Evolutionary conservation across 2,113 vertebrate species (phyloP).

Genomic region (Ceyx melanurus): DNA sequence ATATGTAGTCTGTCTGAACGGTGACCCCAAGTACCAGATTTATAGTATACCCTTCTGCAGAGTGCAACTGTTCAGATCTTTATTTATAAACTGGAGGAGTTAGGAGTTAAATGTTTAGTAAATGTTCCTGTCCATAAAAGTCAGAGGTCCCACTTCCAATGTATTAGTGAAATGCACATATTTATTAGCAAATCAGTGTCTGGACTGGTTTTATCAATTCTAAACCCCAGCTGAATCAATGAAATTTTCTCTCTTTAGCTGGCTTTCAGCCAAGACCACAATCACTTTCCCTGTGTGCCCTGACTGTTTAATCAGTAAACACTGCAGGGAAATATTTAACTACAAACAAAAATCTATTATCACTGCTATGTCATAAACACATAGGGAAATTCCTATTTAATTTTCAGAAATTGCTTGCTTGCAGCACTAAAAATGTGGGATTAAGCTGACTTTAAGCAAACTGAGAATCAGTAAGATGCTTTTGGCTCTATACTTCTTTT

Average conservation of each 20-base stretch:
- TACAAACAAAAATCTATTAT: constrained; percentile 38
- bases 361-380: constrained; percentile 24
- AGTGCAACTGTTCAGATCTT: neutral
- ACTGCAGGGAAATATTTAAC: constrained; percentile 55
- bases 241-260: neutral
- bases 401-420: constrained; percentile 60
- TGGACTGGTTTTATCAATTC: neutral
- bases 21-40: neutral
- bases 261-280: constrained; percentile 42
- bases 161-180: neutral
- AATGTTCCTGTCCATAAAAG: neutral
- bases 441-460: constrained; percentile 32
- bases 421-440: constrained; percentile 8
- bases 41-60: neutral
- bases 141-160: neutral
- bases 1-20: neutral
- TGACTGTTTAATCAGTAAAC: constrained; percentile 29
- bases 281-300: constrained; percentile 23
- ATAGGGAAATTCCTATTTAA: constrained; percentile 61
- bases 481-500: neutral
- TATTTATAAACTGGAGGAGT: neutral
- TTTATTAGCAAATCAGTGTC: neutral
- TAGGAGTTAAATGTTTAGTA: neutral
- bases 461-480: neutral
- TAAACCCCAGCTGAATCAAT: constrained; percentile 18